Evolutionary conservation across 2,888 invertebrate genomes (phyloP), one percentile per base, ranked within the genome.

Genomic region (Eilema depressum): DNA sequence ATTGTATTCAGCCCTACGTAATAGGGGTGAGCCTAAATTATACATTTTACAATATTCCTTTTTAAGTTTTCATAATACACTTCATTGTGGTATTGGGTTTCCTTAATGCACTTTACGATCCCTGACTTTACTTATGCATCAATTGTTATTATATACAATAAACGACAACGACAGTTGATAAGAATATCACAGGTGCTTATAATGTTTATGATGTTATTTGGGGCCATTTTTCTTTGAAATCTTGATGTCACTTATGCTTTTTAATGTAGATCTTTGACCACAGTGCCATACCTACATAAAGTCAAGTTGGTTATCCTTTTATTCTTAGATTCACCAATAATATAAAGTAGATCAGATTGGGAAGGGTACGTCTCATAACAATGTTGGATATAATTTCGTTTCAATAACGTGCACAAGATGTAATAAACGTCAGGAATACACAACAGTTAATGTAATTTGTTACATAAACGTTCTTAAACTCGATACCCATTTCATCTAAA

Each of bases 301-400:
- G 53, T 53, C n/a, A n/a, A n/a, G 53, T 53, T 53, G n/a, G 14
- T 17, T 41, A 17, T 47, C 47, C 47, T 7, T n/a, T 53, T 53
- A 53, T 53, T 53, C 10, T 10, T 10, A 53, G n/a, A 53, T 53
- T 47, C 20, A 47, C 7, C 20, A 47, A 47, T 47, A 53, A 53
- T 7, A 53, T 53, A n/a, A 53, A n/a, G 8, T 20, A 53, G n/a
- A 53, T 53, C n/a, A 53, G 53, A 53, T 53, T 53, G n/a, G 10
- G 53, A 53, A 47, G 20, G 7, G 20, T 20, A 53, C n/a, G 2
- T 47, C 47, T 70, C 68, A 74, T 72, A 75, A 77, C 74, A 71
- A 71, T 71, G 67, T 79, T 69, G 69, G 74, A 78, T 72, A 71
- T 79, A 78, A 80, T 53, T 53, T 53, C 53, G 53, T 53, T 53